These are phyloP conservation scores for Alligator mississippiensis DNA, from an alignment of 2,113 vertebrate genomes.

Conservation along the genomic window DNA sequence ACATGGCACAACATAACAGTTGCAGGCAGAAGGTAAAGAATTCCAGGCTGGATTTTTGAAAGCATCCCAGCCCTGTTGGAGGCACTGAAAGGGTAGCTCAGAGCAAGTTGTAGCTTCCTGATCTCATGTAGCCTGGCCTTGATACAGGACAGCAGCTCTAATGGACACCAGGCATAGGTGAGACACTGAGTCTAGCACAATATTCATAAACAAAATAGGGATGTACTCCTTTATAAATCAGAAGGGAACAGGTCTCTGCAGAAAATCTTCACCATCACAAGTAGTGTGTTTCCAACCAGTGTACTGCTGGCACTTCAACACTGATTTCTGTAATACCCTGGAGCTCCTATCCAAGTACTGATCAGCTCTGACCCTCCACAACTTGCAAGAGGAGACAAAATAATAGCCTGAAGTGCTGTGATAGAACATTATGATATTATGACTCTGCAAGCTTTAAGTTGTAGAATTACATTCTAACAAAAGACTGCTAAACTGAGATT, in stretches of 20 bases:
- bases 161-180: neutral
- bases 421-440: neutral
- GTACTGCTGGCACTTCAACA: neutral
- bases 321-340: neutral
- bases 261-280: neutral
- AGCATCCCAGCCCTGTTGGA: neutral
- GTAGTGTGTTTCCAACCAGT: neutral
- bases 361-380: neutral
- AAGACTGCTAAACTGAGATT: neutral
- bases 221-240: neutral
- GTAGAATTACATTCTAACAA: neutral
- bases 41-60: neutral
- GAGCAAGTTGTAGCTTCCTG: neutral
- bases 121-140: neutral
- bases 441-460: neutral
- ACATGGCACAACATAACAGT: neutral
- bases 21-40: neutral
- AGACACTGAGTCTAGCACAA: neutral
- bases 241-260: neutral
- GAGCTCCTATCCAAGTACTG: fast-evolving
- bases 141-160: neutral
- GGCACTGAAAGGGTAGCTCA: neutral
- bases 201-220: neutral
- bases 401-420: neutral
- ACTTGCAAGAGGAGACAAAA: neutral